These are phyloP conservation scores for Gasterosteus nipponicus DNA, from an alignment of 2,113 vertebrate species.

Conservation along the genomic window DNA sequence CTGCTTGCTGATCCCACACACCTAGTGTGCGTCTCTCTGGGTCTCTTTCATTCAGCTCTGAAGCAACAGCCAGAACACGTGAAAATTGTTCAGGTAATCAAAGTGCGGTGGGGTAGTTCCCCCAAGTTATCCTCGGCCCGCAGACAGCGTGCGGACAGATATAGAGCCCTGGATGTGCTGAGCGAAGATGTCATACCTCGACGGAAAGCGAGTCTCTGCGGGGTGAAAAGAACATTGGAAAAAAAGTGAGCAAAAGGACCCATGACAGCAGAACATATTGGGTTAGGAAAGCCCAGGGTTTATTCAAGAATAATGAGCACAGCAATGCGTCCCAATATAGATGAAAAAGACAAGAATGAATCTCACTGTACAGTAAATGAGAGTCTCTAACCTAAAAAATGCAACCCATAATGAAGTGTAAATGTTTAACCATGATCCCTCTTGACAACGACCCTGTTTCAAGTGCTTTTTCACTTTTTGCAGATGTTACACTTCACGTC, in stretches of 20 bases:
- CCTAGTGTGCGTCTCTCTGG: slow-evolving; percentile 28
- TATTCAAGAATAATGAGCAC: slow-evolving; percentile 35
- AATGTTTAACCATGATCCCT: neutral
- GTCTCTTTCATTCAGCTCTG: slow-evolving; percentile 62
- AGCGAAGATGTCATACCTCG: slow-evolving; percentile 60
- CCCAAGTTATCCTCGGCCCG: slow-evolving; percentile 44
- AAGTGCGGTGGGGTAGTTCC: slow-evolving; percentile 58
- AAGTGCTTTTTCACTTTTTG: neutral
- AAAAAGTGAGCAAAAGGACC: slow-evolving; percentile 11
- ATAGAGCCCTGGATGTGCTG: slow-evolving; percentile 30
- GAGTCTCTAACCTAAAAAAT: neutral
- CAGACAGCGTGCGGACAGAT: slow-evolving; percentile 70
- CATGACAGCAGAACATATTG: slow-evolving; percentile 25
- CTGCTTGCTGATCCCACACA: slow-evolving; percentile 58
- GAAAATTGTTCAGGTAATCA: slow-evolving; percentile 60
- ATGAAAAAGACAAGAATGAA: slow-evolving; percentile 11
- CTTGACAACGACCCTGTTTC: neutral
- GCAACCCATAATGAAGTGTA: neutral
- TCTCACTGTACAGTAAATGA: neutral
- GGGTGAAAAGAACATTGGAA: slow-evolving; percentile 30
- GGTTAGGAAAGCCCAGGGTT: slow-evolving; percentile 13
- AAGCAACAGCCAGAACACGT: slow-evolving; percentile 42
- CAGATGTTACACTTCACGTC: neutral
- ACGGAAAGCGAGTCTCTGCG: slow-evolving; percentile 57
- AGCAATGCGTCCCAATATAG: slow-evolving; percentile 4